Percentiles rank a stretch among this genome's conserved stretches.
phyloP scores from a whole-genome alignment of 2,113 vertebrate species.

The Proterorhinus semilunaris region DNA sequence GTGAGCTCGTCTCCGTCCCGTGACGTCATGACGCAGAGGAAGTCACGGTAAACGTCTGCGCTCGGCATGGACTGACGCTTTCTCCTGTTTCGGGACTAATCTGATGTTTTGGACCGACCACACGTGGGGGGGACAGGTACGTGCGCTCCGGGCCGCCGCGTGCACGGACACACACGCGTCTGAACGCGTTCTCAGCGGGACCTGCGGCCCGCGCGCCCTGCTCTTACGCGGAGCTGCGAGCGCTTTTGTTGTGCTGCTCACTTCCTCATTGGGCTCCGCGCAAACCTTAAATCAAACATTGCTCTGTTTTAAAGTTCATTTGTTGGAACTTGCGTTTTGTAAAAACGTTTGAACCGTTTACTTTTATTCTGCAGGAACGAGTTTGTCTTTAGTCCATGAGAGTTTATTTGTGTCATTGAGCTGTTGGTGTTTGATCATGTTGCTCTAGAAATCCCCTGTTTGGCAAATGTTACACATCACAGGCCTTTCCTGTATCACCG shows the following conservation, averaged over 20 bases:
- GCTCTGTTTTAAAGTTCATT: no score
- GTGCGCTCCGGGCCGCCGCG: not conserved
- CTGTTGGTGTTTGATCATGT: no score
- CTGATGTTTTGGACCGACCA: not conserved
- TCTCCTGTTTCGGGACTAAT: not conserved
- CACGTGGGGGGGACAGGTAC: not conserved
- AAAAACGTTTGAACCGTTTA: no score
- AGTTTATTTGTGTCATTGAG: no score
- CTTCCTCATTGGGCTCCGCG: constrained; percentile 53
- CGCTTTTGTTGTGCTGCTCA: constrained; percentile 52
- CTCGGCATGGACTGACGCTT: constrained; percentile 6
- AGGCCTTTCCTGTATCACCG: no score
- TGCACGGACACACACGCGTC: not conserved
- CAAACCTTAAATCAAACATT: not conserved
- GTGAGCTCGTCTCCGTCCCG: not conserved
- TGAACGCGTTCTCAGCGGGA: not conserved
- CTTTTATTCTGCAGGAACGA: no score
- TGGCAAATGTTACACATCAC: no score
- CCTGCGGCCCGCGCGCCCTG: constrained; percentile 10
- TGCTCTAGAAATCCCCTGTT: no score
- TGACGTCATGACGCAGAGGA: constrained; percentile 32
- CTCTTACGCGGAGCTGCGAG: not conserved
- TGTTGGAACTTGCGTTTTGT: no score
- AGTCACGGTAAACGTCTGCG: constrained; percentile 27
- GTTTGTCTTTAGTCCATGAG: no score